Conservation (phyloP, 64 coral and sea anemone species). For the Actinia tenebrosa region DNA sequence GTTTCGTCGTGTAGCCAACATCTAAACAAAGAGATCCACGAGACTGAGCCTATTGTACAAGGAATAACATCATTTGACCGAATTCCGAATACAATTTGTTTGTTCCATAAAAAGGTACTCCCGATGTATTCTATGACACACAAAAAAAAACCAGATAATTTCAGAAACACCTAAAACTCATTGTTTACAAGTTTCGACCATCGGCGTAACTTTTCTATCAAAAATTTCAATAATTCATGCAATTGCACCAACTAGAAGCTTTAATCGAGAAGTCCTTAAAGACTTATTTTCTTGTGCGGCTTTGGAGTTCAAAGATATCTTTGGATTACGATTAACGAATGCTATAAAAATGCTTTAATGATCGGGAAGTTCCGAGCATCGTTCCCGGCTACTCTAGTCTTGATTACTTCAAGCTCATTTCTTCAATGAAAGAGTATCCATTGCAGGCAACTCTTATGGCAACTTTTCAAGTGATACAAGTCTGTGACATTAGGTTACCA, state of each 20-base stretch:
- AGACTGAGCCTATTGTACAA: neutral
- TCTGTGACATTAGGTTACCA: neutral
- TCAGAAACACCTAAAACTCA: neutral
- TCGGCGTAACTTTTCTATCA: neutral
- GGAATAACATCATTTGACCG: neutral
- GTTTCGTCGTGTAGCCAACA: neutral
- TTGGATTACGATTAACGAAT: neutral
- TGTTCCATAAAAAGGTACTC: neutral
- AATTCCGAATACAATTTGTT: slow-evolving; percentile 3
- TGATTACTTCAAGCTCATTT: neutral
- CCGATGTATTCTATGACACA: neutral
- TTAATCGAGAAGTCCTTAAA: neutral
- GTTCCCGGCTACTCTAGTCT: neutral
- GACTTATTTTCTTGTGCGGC: neutral
- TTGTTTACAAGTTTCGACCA: neutral
- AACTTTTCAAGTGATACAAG: slow-evolving; percentile 3
- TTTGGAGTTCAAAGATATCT: neutral
- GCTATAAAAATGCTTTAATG: neutral
- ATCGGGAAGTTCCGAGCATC: neutral
- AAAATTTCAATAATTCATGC: neutral
- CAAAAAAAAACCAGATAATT: neutral
- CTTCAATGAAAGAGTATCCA: neutral
- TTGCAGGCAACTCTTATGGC: neutral
- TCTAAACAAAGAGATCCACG: slow-evolving; percentile 1
- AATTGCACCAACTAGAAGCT: neutral